phyloP scores from a whole-genome alignment of 2,113 vertebrate species.

The Geococcyx californianus region DNA sequence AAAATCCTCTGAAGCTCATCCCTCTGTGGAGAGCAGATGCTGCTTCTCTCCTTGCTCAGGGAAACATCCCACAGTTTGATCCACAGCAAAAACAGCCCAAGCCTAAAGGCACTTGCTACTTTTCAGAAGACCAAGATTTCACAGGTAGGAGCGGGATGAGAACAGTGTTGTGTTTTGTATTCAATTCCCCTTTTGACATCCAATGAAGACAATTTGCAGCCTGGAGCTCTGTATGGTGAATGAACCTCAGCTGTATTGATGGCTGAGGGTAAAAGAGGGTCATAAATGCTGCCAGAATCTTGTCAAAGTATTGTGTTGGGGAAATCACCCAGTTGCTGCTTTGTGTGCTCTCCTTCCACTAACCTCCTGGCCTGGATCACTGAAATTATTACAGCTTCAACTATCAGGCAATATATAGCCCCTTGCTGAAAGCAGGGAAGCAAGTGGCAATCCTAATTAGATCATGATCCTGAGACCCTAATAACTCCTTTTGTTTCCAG shows the following conservation, averaged over 20 bases:
- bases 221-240: background rate
- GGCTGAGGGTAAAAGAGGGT: background rate
- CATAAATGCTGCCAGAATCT: background rate
- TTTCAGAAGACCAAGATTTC: background rate
- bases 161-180: fast-evolving
- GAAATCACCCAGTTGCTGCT: background rate
- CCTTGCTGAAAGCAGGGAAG: background rate
- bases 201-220: background rate
- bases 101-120: background rate
- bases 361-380: background rate
- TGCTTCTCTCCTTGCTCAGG: background rate
- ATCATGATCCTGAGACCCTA: background rate
- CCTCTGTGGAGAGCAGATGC: background rate
- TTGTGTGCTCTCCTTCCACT: background rate
- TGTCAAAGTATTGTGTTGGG: background rate
- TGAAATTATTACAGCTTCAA: background rate
- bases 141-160: background rate
- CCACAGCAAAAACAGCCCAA: background rate
- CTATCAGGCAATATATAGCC: background rate
- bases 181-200: background rate
- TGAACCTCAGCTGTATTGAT: background rate
- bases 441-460: background rate
- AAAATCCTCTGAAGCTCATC: background rate
- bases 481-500: background rate
- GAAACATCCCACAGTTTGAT: background rate